phyloP scores from a whole-genome alignment of 2,888 invertebrate genomes.

The Tholera decimalis region DNA sequence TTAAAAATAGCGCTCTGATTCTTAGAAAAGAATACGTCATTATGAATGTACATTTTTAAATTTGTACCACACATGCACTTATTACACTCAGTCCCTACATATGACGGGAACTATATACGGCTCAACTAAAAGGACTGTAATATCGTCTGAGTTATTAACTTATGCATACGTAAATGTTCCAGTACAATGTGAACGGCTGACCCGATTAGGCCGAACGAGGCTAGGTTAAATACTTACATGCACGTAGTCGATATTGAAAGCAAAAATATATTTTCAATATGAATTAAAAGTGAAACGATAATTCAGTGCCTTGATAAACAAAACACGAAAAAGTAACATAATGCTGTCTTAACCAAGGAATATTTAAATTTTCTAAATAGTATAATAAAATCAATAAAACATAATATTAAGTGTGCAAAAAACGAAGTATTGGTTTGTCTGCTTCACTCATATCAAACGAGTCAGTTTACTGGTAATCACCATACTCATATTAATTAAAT shows the following conservation, averaged over 20 bases:
- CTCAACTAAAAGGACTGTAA: conserved; percentile 6
- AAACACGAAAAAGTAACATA: not conserved
- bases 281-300: no score
- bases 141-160: conserved; percentile 4
- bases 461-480: conserved; percentile 4
- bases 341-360: not conserved
- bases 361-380: not conserved
- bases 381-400: not conserved
- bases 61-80: not conserved
- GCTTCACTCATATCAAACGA: not conserved
- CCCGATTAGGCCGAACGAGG: conserved; percentile 32
- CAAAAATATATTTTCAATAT: not conserved
- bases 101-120: not conserved
- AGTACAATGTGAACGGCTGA: conserved; percentile 40
- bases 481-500: not conserved
- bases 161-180: conserved; percentile 39
- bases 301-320: not conserved
- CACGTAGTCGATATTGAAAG: not conserved
- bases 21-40: not conserved
- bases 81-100: conserved; percentile 7
- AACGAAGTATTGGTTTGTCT: not conserved
- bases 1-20: not conserved
- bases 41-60: no score
- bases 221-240: conserved; percentile 18
- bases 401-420: not conserved